Conservation (phyloP, 2,797 vertebrate species). For the Leuciscus waleckii region DNA sequence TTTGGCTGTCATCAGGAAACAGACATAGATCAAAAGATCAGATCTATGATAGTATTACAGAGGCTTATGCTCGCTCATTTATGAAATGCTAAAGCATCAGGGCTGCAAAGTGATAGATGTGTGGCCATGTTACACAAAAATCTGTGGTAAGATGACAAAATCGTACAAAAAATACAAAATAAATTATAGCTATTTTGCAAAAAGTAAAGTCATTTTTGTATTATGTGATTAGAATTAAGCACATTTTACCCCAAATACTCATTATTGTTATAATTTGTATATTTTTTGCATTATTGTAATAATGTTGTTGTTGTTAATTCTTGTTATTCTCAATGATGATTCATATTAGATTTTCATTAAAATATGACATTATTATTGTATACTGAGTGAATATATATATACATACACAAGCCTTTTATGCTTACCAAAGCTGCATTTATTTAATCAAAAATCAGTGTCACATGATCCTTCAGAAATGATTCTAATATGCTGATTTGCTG, state of each 20-base stretch:
- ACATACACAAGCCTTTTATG: too few relatives aligned
- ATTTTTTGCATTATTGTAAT: too few relatives aligned
- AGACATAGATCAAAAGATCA: slow-evolving; percentile 21
- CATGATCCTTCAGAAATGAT: too few relatives aligned
- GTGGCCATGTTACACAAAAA: not conserved
- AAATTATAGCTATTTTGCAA: not conserved
- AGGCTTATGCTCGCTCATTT: slow-evolving; percentile 8
- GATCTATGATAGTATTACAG: not conserved
- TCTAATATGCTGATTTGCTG: too few relatives aligned
- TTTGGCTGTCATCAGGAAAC: slow-evolving; percentile 18
- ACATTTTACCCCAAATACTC: not conserved
- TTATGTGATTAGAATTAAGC: not conserved
- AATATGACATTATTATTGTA: too few relatives aligned
- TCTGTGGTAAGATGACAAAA: not conserved
- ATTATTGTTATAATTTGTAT: not conserved
- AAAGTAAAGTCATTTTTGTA: not conserved
- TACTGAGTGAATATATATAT: too few relatives aligned
- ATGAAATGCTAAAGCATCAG: not conserved
- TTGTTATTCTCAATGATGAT: not conserved
- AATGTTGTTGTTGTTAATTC: not conserved
- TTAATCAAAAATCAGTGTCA: too few relatives aligned
- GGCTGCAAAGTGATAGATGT: not conserved
- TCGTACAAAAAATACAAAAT: not conserved
- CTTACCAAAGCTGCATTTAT: too few relatives aligned
- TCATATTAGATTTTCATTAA: not conserved